phyloP scores from a whole-genome alignment of 2,113 vertebrate genomes.

The Centropus unirufus region DNA sequence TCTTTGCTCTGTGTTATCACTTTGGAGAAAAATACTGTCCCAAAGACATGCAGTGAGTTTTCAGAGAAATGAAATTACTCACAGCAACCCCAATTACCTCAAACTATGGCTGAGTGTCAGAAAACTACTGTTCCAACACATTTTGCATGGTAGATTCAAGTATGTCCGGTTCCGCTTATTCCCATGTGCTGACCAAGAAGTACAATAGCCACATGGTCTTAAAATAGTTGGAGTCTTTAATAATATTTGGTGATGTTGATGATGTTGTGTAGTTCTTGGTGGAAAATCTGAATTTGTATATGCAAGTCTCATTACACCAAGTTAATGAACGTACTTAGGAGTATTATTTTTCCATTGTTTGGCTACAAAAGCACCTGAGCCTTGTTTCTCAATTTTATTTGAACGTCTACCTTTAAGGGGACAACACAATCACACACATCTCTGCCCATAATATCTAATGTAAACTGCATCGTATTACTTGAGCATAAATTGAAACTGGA shows the following conservation, averaged over 20 bases:
- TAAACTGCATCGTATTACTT: neutral
- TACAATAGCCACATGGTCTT: rapidly evolving
- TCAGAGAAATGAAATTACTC: too few species aligned
- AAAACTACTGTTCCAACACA: neutral
- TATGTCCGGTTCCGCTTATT: neutral
- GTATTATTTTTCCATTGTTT: neutral
- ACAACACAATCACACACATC: neutral
- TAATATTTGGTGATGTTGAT: neutral
- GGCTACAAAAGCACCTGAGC: neutral
- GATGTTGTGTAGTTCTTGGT: neutral
- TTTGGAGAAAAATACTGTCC: too few species aligned
- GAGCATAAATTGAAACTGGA: neutral
- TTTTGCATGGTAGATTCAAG: neutral
- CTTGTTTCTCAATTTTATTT: neutral
- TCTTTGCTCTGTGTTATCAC: too few species aligned
- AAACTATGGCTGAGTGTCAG: neutral
- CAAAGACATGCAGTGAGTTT: too few species aligned
- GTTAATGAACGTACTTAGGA: neutral
- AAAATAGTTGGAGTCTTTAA: neutral
- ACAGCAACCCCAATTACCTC: too few species aligned
- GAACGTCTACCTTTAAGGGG: neutral
- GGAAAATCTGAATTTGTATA: neutral
- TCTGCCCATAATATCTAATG: neutral
- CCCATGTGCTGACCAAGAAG: neutral
- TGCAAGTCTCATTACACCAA: neutral